Base-by-base conservation (phyloP, 2,113 vertebrate species). In the Egretta garzetta region DNA sequence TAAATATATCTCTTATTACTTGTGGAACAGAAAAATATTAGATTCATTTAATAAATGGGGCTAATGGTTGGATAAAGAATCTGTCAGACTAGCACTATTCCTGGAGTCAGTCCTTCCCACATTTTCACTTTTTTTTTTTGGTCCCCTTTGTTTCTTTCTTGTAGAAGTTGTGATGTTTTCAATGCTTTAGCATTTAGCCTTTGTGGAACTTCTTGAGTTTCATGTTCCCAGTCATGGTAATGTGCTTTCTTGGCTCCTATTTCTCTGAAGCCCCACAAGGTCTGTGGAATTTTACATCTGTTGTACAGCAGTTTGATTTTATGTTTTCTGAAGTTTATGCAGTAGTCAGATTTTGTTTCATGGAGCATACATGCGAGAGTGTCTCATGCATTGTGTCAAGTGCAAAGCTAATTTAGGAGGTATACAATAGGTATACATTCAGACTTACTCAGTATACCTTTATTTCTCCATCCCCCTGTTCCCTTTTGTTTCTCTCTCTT, bases 381-480 rank as follows among this genome's bases (percentile, higher is more conserved):
- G 41, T 22, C 49, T 49, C 24, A 18, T 21, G 8, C 32, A 26
- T 45, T 73, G 64, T n/a, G 16, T 18, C 66, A 30, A 33, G 67
- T 32, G 47, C 55, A 45, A 23, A 14, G 10, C 26, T 27, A 22
- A 14, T 5, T 47, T 0, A 32, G 75, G 63, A 92, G 70, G 43
- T 19, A 0, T 4, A 3, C 28, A 7, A 12, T 13, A 22, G 75
- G 33, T 37, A 30, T 11, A 7, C 2, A 0, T 33, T 37, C 50
- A 53, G 49, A 33, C 14, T 75, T 55, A 16, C 0, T 1, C 4
- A 12, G 35, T 19, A 20, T 16, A 3, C 68, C 12, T 37, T 53
- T 9, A 8, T 16, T 56, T 18, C 10, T 59, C 18, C 52, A 41
- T 21, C 30, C 22, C 12, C 14, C 9, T 21, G 1, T 5, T 50